Conservation (phyloP, 2,113 vertebrate species). For the Plotosus lineatus region DNA sequence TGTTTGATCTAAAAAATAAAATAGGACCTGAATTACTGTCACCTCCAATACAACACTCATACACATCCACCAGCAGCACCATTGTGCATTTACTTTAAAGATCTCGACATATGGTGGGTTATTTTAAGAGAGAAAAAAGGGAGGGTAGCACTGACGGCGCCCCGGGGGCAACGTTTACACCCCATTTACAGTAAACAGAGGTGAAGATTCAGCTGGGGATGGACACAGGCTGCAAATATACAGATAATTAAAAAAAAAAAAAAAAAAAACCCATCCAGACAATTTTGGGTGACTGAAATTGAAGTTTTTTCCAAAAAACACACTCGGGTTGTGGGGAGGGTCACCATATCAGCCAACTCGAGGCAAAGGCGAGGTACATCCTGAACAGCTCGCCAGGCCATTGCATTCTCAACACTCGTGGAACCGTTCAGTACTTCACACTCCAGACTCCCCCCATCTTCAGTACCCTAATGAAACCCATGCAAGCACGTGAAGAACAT, state of each 20-base stretch:
- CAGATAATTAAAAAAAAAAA: neutral
- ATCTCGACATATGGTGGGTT: neutral
- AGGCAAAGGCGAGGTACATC: too few relatives aligned
- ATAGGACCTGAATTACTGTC: conserved; percentile 22
- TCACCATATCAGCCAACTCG: too few relatives aligned
- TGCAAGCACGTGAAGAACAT: too few relatives aligned
- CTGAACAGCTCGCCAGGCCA: too few relatives aligned
- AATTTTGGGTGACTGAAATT: neutral
- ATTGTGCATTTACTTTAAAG: neutral
- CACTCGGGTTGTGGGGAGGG: too few relatives aligned
- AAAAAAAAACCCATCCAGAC: neutral
- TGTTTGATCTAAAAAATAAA: conserved; percentile 14
- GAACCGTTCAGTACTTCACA: too few relatives aligned
- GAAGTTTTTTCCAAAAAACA: neutral
- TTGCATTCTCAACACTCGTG: too few relatives aligned
- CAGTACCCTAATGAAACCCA: too few relatives aligned
- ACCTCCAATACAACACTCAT: conserved; percentile 6
- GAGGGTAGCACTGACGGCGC: neutral
- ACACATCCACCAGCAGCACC: neutral
- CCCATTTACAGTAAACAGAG: conserved; percentile 1
- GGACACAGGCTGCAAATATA: neutral
- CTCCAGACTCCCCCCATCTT: too few relatives aligned
- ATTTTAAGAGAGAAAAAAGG: neutral
- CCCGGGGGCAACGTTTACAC: neutral
- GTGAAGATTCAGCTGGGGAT: neutral